phyloP scores from a whole-genome alignment of 2,888 invertebrate genomes.

The Tetropium fuscum region DNA sequence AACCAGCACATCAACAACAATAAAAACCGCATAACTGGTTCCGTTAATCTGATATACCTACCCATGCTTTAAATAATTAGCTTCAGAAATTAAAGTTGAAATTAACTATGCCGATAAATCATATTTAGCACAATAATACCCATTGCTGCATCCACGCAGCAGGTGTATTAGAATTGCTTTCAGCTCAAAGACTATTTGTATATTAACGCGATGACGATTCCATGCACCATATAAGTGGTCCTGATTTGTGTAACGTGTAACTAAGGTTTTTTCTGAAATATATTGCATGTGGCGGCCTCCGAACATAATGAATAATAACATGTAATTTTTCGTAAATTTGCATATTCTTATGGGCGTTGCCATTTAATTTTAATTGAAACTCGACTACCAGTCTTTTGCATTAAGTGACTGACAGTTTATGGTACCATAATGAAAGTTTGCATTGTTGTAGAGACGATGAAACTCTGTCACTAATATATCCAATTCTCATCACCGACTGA shows the following conservation, averaged over 20 bases:
- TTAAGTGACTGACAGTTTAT: too few species aligned
- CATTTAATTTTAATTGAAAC: too few species aligned
- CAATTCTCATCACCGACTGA: too few species aligned
- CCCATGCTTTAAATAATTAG: too few species aligned
- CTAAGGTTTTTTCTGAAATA: not conserved
- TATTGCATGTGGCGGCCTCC: not conserved
- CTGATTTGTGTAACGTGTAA: too few species aligned
- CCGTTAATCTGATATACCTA: constrained; percentile 1
- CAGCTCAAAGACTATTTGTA: not conserved
- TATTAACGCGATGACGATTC: not conserved
- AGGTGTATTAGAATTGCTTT: constrained; percentile 16
- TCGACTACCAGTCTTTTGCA: too few species aligned
- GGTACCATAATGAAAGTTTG: too few species aligned
- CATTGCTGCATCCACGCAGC: constrained; percentile 2
- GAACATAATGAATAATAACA: not conserved
- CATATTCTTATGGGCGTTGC: too few species aligned
- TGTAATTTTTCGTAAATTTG: not conserved
- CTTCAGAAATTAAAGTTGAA: not conserved
- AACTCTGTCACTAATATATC: too few species aligned
- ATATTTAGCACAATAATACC: constrained; percentile 9
- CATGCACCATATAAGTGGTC: too few species aligned
- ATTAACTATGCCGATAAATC: not conserved
- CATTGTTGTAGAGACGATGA: too few species aligned
- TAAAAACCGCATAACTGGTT: not conserved
- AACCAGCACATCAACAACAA: too few species aligned